These are phyloP conservation scores for Torymus aiolomorphi DNA, from an alignment of 2,888 invertebrate genomes.

Conservation along the genomic window DNA sequence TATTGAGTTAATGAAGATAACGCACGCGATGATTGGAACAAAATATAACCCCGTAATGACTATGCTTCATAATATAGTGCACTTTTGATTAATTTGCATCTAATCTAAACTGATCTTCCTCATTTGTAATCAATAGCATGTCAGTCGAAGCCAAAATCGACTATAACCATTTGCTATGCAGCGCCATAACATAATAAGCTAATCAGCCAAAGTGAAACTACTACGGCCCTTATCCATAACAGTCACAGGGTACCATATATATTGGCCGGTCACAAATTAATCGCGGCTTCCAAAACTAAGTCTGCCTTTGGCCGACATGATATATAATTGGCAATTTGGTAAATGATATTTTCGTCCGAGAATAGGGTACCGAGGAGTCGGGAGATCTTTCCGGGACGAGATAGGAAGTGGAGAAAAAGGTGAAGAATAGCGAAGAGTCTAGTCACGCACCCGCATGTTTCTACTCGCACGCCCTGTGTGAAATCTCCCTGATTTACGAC, in stretches of 20 bases:
- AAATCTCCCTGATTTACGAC: slow-evolving; percentile 83
- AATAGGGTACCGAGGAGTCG: neutral
- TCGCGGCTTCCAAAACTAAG: too few species aligned
- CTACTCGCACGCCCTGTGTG: slow-evolving; percentile 84
- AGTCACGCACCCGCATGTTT: slow-evolving; percentile 83
- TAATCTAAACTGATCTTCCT: too few species aligned
- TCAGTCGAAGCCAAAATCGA: too few species aligned
- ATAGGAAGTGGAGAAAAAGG: slow-evolving; percentile 11
- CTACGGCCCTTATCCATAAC: slow-evolving; percentile 1
- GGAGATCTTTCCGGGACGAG: neutral
- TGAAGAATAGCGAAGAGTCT: neutral
- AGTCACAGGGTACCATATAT: neutral
- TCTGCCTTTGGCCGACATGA: neutral
- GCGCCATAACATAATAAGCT: slow-evolving; percentile 1
- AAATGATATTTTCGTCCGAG: slow-evolving; percentile 14
- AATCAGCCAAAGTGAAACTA: slow-evolving; percentile 1
- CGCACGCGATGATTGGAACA: too few species aligned
- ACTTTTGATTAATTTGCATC: too few species aligned
- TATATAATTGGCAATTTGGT: slow-evolving; percentile 17
- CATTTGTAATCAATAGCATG: too few species aligned
- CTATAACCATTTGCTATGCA: neutral
- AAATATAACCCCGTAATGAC: too few species aligned
- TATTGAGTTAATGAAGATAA: too few species aligned
- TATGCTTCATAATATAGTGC: too few species aligned
- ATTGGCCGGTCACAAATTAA: neutral